Conservation (phyloP, 1,140 invertebrate genomes). For the Ladona fulva region DNA sequence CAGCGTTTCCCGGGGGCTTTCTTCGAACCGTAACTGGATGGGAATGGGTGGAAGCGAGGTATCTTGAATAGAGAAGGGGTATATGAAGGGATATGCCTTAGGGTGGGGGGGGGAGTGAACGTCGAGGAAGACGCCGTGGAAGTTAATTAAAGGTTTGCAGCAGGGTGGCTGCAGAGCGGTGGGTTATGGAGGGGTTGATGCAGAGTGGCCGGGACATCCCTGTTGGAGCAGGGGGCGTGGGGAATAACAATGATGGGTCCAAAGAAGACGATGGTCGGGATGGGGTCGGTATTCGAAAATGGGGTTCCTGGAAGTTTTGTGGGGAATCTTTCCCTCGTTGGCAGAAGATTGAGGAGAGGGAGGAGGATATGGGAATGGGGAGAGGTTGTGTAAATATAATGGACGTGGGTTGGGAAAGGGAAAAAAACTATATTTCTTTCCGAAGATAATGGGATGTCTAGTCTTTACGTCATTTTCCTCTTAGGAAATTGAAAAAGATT, state of each 20-base stretch:
- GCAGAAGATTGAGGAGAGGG: background rate
- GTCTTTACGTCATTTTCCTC: too few relatives aligned
- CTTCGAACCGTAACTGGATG: background rate
- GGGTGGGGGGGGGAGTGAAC: background rate
- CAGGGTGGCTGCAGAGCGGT: background rate
- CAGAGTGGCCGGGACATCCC: background rate
- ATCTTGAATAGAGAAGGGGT: background rate
- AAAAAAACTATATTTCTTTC: background rate
- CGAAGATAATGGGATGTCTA: background rate
- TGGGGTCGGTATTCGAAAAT: background rate
- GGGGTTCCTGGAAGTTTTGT: conserved; percentile 2
- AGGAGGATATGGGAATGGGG: background rate
- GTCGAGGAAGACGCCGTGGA: background rate
- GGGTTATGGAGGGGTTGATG: background rate
- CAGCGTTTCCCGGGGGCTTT: background rate
- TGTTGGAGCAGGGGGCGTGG: background rate
- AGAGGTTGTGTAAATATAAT: conserved; percentile 4
- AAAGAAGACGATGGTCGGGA: background rate
- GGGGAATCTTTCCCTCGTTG: background rate
- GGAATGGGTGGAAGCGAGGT: background rate
- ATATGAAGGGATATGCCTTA: background rate
- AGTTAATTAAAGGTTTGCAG: conserved; percentile 1
- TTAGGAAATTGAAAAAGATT: too few relatives aligned
- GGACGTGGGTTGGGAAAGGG: background rate
- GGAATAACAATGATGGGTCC: background rate